Percentiles rank a stretch among this genome's conserved stretches.
phyloP scores from a whole-genome alignment of 1,140 invertebrate species.

The Drosophila truncata region DNA sequence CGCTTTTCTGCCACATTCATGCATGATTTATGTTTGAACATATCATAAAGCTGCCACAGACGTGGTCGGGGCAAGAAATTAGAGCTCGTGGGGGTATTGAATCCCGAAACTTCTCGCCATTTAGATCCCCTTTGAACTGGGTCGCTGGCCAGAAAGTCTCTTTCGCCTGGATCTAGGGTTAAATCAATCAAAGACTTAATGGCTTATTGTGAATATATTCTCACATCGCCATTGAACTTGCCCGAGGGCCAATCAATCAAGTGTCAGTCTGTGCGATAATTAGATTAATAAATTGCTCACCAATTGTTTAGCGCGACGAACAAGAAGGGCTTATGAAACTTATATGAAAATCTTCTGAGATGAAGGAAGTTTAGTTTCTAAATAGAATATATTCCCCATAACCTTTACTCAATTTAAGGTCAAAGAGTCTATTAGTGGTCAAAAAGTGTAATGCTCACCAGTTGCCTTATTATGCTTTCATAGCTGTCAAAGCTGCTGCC shows the following conservation, averaged over 20 bases:
- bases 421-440: neutral
- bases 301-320: neutral
- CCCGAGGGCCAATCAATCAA: conserved; percentile 35
- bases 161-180: conserved; percentile 15
- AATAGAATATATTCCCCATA: neutral
- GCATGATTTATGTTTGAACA: conserved; percentile 53
- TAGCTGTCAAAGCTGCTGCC: neutral
- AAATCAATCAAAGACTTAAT: conserved; percentile 57
- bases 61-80: conserved; percentile 10
- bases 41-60: conserved; percentile 42
- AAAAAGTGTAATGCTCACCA: neutral
- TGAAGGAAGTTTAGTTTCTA: neutral
- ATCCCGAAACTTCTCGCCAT: conserved; percentile 1
- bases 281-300: conserved; percentile 42
- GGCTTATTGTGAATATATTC: conserved; percentile 48
- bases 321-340: neutral
- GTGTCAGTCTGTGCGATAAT: conserved; percentile 33
- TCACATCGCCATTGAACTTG: conserved; percentile 26
- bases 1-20: conserved; percentile 54
- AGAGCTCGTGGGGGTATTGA: neutral
- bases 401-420: neutral
- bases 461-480: neutral
- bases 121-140: conserved; percentile 13
- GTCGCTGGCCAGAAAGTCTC: conserved; percentile 18
- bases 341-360: neutral